Conservation (phyloP, 2,888 invertebrate genomes). For the Ashinkailepas kermadecensis region DNA sequence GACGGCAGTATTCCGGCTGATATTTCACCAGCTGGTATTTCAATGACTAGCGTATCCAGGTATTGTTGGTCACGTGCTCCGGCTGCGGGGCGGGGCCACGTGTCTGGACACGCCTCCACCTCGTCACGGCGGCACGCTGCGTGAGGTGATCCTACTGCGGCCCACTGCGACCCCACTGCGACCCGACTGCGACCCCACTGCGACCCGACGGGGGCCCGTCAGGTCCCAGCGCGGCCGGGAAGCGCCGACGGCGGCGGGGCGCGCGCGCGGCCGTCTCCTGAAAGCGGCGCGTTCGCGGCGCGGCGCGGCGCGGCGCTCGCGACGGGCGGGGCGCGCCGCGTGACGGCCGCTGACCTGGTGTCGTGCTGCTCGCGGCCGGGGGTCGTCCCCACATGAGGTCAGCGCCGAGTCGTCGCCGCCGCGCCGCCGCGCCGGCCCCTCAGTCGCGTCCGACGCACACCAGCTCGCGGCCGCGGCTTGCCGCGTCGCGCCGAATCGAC, state of each 20-base stretch:
- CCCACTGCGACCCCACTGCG: background rate
- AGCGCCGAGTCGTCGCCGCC: background rate
- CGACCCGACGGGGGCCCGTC: background rate
- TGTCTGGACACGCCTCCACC: too few relatives aligned
- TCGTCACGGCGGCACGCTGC: too few relatives aligned
- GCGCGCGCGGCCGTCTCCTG: background rate
- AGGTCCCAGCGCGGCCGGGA: background rate
- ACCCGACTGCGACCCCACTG: background rate
- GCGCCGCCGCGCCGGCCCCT: background rate
- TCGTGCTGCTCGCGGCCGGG: slow-evolving; percentile 16
- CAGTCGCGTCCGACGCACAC: background rate
- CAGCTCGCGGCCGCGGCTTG: background rate
- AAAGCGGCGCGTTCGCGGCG: background rate
- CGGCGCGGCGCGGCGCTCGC: slow-evolving; percentile 1
- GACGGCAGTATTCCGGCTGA: too few relatives aligned
- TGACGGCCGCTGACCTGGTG: slow-evolving; percentile 17
- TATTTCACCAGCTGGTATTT: too few relatives aligned
- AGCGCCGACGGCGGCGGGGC: too few relatives aligned
- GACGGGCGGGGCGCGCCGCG: background rate
- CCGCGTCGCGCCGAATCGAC: too few relatives aligned
- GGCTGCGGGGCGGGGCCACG: too few relatives aligned
- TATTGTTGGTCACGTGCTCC: too few relatives aligned
- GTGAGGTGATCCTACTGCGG: too few relatives aligned
- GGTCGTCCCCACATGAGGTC: slow-evolving; percentile 18
- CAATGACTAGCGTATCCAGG: too few relatives aligned